These are phyloP conservation scores for Gonatopus flavifemur DNA, from an alignment of 1,140 invertebrate genomes.

Conservation along the genomic window DNA sequence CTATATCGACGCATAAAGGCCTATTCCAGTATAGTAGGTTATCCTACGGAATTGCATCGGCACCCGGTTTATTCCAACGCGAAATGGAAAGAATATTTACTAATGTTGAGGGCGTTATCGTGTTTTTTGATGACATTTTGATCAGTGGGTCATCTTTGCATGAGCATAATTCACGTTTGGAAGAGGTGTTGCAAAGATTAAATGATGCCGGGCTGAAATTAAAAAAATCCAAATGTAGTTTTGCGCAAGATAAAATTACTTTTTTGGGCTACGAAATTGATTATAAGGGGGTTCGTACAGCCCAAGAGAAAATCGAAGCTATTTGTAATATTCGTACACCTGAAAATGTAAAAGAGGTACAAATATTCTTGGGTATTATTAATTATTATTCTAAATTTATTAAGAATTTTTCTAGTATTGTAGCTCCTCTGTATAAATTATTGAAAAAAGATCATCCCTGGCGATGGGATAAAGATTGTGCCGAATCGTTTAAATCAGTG, in stretches of 20 bases:
- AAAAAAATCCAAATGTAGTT: conserved; percentile 36
- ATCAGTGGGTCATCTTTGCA: conserved; percentile 28
- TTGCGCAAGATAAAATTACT: conserved; percentile 22
- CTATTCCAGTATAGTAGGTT: conserved; percentile 43
- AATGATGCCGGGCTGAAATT: conserved; percentile 25
- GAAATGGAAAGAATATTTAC: conserved; percentile 36
- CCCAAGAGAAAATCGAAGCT: too few species aligned
- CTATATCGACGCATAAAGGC: conserved; percentile 41
- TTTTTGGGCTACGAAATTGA: too few species aligned
- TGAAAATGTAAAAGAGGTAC: conserved; percentile 27
- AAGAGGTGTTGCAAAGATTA: conserved; percentile 30
- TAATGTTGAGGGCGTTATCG: conserved; percentile 26
- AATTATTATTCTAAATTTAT: too few species aligned
- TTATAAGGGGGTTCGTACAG: too few species aligned
- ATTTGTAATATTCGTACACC: too few species aligned
- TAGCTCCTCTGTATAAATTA: too few species aligned
- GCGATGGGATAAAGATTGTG: too few species aligned
- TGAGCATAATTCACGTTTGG: conserved; percentile 34
- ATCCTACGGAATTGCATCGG: conserved; percentile 30
- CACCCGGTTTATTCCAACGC: conserved; percentile 50
- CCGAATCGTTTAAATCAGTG: too few species aligned
- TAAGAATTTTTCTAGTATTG: conserved; percentile 8
- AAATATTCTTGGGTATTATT: too few species aligned
- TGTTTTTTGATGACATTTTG: conserved; percentile 45
- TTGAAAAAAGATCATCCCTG: too few species aligned